phyloP scores from a whole-genome alignment of 2,797 vertebrate species.

The Sebastes steindachneri region DNA sequence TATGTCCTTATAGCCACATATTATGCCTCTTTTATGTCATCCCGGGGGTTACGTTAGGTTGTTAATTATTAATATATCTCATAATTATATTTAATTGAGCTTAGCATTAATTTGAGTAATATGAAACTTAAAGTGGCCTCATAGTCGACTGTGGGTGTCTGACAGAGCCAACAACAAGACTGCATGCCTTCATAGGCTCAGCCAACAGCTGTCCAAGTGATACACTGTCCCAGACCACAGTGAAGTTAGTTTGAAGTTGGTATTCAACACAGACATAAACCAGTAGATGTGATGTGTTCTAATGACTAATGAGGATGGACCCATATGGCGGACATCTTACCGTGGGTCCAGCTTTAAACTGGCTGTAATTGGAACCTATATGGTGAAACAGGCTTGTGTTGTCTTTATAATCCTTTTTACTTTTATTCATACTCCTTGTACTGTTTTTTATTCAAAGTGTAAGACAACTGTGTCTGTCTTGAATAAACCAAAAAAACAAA shows the following conservation, averaged over 20 bases:
- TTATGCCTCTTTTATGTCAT: neutral
- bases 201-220: conserved; percentile 31
- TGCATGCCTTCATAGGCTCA: conserved; percentile 9
- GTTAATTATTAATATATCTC: neutral
- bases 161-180: conserved; percentile 1
- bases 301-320: neutral
- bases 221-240: neutral
- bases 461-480: no score
- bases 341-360: neutral
- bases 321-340: neutral
- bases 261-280: neutral
- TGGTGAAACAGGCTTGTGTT: no score
- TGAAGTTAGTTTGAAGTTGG: neutral
- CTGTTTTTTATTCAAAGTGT: no score
- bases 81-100: neutral
- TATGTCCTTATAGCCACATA: neutral
- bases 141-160: neutral
- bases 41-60: no score
- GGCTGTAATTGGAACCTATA: no score
- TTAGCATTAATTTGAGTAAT: neutral
- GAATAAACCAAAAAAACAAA: no score
- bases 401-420: no score
- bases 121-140: neutral
- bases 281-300: no score
- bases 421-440: no score